These are phyloP conservation scores for Synergus itoensis DNA, from an alignment of 2,888 invertebrate genomes.

Conservation along the genomic window DNA sequence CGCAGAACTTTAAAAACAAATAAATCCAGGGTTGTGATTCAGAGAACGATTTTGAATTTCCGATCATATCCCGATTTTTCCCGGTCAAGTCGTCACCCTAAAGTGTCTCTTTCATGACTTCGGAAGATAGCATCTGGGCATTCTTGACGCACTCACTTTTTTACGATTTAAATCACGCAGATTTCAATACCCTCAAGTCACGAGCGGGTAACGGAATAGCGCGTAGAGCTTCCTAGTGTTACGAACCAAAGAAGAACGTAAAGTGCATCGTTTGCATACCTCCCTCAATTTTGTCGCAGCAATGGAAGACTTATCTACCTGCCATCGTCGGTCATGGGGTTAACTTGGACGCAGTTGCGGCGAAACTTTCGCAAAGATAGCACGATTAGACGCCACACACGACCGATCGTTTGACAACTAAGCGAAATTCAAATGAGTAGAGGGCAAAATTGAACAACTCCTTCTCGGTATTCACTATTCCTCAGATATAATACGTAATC, in stretches of 20 bases:
- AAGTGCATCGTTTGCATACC: slow-evolving; percentile 50
- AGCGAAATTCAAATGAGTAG: slow-evolving; percentile 67
- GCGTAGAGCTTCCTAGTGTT: slow-evolving; percentile 41
- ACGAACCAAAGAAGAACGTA: slow-evolving; percentile 36
- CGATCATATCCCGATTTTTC: too few species aligned
- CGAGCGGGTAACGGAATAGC: slow-evolving; percentile 40
- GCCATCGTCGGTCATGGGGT: slow-evolving; percentile 64
- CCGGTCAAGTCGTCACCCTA: too few species aligned
- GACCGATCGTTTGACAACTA: slow-evolving; percentile 58
- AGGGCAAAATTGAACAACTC: slow-evolving; percentile 54
- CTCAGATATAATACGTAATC: background rate
- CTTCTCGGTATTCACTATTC: background rate
- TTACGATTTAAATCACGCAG: slow-evolving; percentile 34
- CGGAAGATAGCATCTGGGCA: slow-evolving; percentile 10
- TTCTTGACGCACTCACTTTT: slow-evolving; percentile 35
- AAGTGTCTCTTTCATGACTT: slow-evolving; percentile 4
- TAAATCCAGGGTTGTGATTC: too few species aligned
- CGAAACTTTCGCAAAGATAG: slow-evolving; percentile 60
- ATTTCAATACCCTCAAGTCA: slow-evolving; percentile 41
- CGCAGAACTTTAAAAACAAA: too few species aligned
- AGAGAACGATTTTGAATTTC: too few species aligned
- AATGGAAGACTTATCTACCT: slow-evolving; percentile 52
- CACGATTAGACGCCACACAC: slow-evolving; percentile 62
- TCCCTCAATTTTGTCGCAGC: slow-evolving; percentile 50
- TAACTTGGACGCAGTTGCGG: slow-evolving; percentile 54